These are phyloP conservation scores for Gallinago nigripennis DNA, from an alignment of 2,797 vertebrate species.

Conservation along the genomic window DNA sequence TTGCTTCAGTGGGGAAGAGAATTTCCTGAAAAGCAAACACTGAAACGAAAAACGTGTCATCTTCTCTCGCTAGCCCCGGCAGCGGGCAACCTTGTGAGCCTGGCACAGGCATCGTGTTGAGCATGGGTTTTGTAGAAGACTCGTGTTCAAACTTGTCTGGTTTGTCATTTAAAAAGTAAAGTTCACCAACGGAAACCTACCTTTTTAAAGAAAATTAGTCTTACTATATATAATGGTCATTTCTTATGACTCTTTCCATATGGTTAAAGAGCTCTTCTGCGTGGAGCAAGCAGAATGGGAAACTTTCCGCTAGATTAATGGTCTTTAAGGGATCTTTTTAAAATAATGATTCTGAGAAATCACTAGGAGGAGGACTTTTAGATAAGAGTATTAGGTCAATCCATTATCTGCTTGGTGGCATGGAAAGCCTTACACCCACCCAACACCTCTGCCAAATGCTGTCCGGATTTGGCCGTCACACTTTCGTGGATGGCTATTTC, in stretches of 20 bases:
- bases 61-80: too few species aligned
- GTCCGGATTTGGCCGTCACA: background rate
- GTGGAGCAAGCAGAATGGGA: background rate
- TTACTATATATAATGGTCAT: background rate
- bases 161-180: background rate
- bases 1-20: background rate
- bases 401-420: background rate
- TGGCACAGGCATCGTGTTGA: background rate
- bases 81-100: background rate
- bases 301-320: background rate
- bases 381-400: background rate
- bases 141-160: fast-evolving
- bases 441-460: background rate
- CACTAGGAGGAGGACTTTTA: background rate
- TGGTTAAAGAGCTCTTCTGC: background rate
- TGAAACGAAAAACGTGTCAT: background rate
- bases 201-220: background rate
- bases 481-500: background rate
- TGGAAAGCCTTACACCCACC: background rate
- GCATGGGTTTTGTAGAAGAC: background rate
- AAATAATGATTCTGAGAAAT: background rate
- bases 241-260: background rate
- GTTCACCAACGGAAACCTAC: fast-evolving
- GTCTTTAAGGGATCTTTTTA: background rate
- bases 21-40: background rate